Conservation (phyloP, 2,797 vertebrate species). For the Miichthys miiuy region DNA sequence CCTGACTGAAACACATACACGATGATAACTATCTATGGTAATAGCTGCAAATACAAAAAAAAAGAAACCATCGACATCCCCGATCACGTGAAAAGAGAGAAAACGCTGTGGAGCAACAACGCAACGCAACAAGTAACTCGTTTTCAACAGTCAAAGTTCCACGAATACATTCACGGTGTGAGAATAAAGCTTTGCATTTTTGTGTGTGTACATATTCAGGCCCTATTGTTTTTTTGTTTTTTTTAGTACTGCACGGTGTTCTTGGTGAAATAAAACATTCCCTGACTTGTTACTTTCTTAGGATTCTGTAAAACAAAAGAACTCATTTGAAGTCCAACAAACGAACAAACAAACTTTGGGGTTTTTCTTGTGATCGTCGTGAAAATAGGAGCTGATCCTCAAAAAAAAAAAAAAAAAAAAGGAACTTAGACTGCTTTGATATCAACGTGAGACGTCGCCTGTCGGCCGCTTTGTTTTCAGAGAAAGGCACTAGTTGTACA, state of each 20-base stretch:
- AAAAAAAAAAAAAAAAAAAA: background rate
- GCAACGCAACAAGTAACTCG: slow-evolving; percentile 35
- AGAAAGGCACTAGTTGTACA: slow-evolving; percentile 83
- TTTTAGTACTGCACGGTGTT: slow-evolving; percentile 60
- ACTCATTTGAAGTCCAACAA: slow-evolving; percentile 32
- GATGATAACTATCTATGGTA: slow-evolving; percentile 47
- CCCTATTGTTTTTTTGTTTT: slow-evolving; percentile 22
- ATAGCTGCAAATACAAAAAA: slow-evolving; percentile 59
- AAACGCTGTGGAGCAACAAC: slow-evolving; percentile 18
- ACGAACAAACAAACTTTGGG: slow-evolving; percentile 59
- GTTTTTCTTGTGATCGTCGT: slow-evolving; percentile 23
- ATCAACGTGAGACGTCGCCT: slow-evolving; percentile 41
- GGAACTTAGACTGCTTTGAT: slow-evolving; percentile 24
- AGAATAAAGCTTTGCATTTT: slow-evolving; percentile 84
- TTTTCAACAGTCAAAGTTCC: slow-evolving; percentile 43
- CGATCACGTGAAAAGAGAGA: slow-evolving; percentile 34
- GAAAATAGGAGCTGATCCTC: slow-evolving; percentile 50
- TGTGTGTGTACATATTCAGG: slow-evolving; percentile 60
- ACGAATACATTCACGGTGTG: slow-evolving; percentile 82
- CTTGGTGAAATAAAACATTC: slow-evolving; percentile 67
- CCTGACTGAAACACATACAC: slow-evolving; percentile 57
- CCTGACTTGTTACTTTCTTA: slow-evolving; percentile 75
- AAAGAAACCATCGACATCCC: slow-evolving; percentile 32
- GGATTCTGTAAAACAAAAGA: slow-evolving; percentile 52
- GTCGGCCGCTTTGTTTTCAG: slow-evolving; percentile 54